These are phyloP conservation scores for Diplosoma virens DNA, from an alignment of 23 tunicate species.

Conservation along the genomic window DNA sequence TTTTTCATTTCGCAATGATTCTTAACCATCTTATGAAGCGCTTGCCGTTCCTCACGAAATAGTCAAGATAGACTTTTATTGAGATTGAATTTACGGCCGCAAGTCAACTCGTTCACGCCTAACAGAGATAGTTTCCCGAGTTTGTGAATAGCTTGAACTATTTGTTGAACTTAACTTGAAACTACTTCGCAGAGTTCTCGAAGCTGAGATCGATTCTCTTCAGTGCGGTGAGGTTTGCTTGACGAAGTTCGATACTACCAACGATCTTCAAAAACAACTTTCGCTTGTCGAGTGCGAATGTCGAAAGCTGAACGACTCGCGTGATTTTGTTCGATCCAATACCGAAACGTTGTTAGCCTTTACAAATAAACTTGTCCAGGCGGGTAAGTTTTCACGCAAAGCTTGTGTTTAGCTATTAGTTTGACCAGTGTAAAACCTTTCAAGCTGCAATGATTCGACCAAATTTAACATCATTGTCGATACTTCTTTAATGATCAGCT, in stretches of 20 bases:
- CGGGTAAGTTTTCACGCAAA: conserved; percentile 28
- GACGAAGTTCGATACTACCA: conserved; percentile 12
- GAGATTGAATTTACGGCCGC: too few relatives aligned
- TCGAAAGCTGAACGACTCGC: conserved; percentile 40
- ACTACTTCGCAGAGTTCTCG: conserved; percentile 20
- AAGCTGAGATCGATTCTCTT: conserved; percentile 27
- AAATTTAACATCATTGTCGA: too few relatives aligned
- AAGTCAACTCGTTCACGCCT: too few relatives aligned
- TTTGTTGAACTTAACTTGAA: too few relatives aligned
- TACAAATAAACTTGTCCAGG: conserved; percentile 20
- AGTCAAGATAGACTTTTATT: too few relatives aligned
- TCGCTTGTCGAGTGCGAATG: conserved; percentile 68
- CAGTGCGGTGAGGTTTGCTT: conserved; percentile 50
- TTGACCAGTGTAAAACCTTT: too few relatives aligned
- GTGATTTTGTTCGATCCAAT: conserved; percentile 23
- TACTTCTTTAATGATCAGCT: too few relatives aligned
- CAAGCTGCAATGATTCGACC: too few relatives aligned
- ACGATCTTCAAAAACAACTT: conserved; percentile 29
- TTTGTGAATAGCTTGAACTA: too few relatives aligned
- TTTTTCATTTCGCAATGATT: background rate
- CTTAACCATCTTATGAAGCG: background rate
- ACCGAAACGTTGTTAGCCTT: conserved; percentile 36
- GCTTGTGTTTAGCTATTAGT: background rate
- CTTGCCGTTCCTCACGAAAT: too few relatives aligned
- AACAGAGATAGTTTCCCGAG: too few relatives aligned